phyloP scores from a whole-genome alignment of 2,888 invertebrate genomes.

The Rotaria macrura region DNA sequence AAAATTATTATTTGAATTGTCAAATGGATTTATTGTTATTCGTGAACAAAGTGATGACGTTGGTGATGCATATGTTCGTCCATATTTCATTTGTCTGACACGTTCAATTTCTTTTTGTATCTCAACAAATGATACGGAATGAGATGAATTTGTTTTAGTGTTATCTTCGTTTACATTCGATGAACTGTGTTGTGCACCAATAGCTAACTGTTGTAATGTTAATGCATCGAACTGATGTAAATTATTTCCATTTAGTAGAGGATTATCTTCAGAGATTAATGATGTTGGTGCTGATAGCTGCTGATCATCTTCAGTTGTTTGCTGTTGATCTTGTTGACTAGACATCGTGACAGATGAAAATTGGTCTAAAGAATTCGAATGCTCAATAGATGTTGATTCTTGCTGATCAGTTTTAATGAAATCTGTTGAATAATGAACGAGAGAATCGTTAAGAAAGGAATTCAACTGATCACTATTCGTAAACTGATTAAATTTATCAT shows the following conservation, averaged over 20 bases:
- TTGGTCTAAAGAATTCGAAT: neutral
- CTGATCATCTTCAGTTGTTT: neutral
- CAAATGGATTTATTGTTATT: neutral
- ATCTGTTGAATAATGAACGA: neutral
- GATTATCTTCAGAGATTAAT: too few relatives aligned
- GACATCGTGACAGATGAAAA: neutral
- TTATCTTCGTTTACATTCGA: neutral
- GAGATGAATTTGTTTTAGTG: neutral
- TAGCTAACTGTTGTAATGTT: too few relatives aligned
- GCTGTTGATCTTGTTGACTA: neutral
- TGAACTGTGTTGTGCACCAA: too few relatives aligned
- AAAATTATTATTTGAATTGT: neutral
- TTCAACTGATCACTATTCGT: neutral
- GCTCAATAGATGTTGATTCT: neutral
- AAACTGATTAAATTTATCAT: neutral
- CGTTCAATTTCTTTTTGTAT: neutral
- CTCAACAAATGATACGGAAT: neutral
- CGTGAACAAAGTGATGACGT: neutral
- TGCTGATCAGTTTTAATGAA: neutral
- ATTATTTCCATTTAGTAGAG: too few relatives aligned
- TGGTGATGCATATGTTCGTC: neutral
- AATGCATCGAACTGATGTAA: too few relatives aligned
- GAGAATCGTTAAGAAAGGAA: neutral
- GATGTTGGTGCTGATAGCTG: neutral
- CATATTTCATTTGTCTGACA: neutral